Evolutionary conservation across 2,888 invertebrate genomes (phyloP).

Genomic region (Chydorus sphaericus): DNA sequence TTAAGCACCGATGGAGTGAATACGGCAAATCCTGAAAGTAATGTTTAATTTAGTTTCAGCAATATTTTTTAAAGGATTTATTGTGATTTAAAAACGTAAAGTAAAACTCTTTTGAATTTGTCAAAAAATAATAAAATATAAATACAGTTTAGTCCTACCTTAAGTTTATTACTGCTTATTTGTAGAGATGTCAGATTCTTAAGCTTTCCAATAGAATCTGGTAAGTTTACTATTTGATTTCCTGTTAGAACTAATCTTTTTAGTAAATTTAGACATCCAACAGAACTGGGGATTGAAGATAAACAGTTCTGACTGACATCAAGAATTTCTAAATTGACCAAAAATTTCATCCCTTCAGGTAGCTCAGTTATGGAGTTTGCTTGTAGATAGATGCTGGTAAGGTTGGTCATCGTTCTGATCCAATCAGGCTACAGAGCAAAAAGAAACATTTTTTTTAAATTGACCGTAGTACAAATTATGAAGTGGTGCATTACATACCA

Average conservation of each 20-base stretch:
- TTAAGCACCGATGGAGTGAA: not conserved
- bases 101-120: not conserved
- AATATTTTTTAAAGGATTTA: no score
- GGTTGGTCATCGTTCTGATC: conserved; percentile 19
- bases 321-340: conserved; percentile 2
- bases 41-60: no score
- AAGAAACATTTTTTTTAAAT: not conserved
- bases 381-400: conserved; percentile 21
- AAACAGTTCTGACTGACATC: conserved; percentile 11
- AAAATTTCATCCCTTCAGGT: conserved; percentile 2
- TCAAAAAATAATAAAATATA: not conserved
- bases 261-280: not conserved
- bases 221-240: conserved; percentile 1
- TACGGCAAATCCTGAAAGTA: not conserved
- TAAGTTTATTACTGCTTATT: conserved; percentile 1
- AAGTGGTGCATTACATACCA: conserved; percentile 17
- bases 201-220: conserved; percentile 1
- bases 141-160: not conserved
- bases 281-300: not conserved
- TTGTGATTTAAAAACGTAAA: no score
- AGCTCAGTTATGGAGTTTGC: conserved; percentile 20
- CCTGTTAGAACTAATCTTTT: not conserved
- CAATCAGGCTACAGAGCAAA: conserved; percentile 18
- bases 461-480: not conserved
- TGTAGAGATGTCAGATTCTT: not conserved